Evolutionary conservation across 92 coral and sea anemone genomes (phyloP).

Genomic region (Phenganax subtilis): DNA sequence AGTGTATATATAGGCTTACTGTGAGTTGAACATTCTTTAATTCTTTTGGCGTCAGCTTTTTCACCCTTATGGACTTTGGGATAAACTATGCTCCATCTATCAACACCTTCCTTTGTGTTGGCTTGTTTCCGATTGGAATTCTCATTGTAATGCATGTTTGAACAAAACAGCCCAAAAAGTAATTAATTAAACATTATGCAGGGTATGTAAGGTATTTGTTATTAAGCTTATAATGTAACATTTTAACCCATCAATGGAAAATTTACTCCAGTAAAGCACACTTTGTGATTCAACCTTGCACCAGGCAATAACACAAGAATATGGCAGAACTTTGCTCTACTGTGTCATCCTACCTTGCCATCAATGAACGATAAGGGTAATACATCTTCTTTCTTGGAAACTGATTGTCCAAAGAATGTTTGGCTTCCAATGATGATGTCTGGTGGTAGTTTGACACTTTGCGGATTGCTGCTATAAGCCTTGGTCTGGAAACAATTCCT

Average conservation of each 20-base stretch:
- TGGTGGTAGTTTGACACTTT: neutral
- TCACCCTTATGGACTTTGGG: conserved; percentile 2
- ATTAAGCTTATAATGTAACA: neutral
- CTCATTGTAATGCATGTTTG: neutral
- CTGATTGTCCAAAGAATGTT: neutral
- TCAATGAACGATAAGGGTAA: conserved; percentile 2
- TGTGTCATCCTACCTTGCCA: conserved; percentile 6
- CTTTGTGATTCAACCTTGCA: no score
- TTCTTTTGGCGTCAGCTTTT: neutral
- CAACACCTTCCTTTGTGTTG: neutral
- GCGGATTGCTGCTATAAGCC: neutral
- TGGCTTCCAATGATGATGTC: neutral
- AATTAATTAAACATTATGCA: neutral
- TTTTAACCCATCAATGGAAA: no score
- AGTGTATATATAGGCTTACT: neutral
- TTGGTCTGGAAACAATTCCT: neutral
- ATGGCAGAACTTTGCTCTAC: no score
- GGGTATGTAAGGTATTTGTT: neutral
- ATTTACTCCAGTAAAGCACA: no score
- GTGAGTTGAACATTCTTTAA: conserved; percentile 6
- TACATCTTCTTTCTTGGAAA: neutral
- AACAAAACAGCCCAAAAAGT: neutral
- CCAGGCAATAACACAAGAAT: no score
- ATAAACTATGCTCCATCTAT: neutral
- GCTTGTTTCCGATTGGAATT: conserved; percentile 3